Base-by-base conservation (phyloP, 2,888 invertebrate genomes). In the Biston betularia region DNA sequence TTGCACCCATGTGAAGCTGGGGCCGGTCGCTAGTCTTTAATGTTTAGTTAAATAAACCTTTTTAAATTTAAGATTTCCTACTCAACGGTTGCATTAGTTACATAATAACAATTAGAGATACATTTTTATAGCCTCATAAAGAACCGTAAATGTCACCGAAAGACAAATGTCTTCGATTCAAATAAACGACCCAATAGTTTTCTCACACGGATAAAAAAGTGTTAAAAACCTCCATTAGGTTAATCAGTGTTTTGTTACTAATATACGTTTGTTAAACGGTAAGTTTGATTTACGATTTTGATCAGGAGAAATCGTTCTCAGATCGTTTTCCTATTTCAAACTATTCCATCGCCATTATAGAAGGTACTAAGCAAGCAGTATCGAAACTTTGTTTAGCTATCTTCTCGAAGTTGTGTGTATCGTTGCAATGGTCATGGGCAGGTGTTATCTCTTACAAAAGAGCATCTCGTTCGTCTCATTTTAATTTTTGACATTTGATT, bases 81-180 rank as follows among this genome's bases (percentile, higher is more conserved):
- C 10, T 38, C 5, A 42, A 8, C 42, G 24, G 42, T 12, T 24
- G 38, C 15, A 24, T 54, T 10, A 24, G 49, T 65, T 65, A 42
- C 71, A 44, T 55, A 68, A 58, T 45, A 58, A 59, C 46, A 65
- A 56, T 52, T 40, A 61, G 38, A 46, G 53, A 59, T 62, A 68
- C 54, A 68, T 44, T 66, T 73, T 79, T 75, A 80, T 72, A 69
- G 73, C 53, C 56, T 79, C 80, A 84, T 83, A 80, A 69, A 83
- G 69, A 77, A 72, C 81, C 74, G 83, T 88, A 83, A 87, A 82
- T 78, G 85, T 87, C 84, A 60, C 62, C 57, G 75, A 77, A 82
- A 85, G 82, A 87, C 80, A 82, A 82, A 86, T 82, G 82, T 83
- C 82, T 74, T 70, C 75, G 72, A 68, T 69, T 77, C 72, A 74